A percentile compares a stretch with the other conserved stretches of the same genome.
phyloP scores from a whole-genome alignment of 2,888 invertebrate species.

The Chymomyza procnemis region DNA sequence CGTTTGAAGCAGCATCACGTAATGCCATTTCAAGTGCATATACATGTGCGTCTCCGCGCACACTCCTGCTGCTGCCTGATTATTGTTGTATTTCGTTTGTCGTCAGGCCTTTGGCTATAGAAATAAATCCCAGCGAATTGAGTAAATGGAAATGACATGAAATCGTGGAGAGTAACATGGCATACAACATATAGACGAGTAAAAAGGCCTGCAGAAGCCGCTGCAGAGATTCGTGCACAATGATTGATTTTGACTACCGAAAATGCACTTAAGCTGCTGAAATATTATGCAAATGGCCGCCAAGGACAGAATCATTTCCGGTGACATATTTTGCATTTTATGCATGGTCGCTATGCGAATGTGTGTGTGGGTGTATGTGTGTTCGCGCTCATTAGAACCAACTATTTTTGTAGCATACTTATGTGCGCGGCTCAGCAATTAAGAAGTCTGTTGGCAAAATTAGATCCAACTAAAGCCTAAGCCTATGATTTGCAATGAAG shows the following conservation, averaged over 20 bases:
- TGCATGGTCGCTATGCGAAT: constrained; percentile 10
- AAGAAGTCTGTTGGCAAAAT: background rate
- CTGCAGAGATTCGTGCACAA: constrained; percentile 15
- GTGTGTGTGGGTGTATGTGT: background rate
- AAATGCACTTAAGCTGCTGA: constrained; percentile 29
- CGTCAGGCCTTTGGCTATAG: constrained; percentile 23
- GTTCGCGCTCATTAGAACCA: constrained; percentile 18
- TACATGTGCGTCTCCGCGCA: background rate
- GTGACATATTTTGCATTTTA: constrained; percentile 2
- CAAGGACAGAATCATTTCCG: background rate
- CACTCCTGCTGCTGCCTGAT: background rate
- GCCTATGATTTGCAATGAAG: constrained; percentile 22
- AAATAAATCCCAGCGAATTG: constrained; percentile 55
- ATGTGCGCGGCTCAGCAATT: background rate
- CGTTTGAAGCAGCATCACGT: background rate
- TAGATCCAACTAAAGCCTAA: background rate
- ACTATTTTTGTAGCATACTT: constrained; percentile 16
- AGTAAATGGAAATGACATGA: constrained; percentile 43
- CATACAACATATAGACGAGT: background rate
- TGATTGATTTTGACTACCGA: constrained; percentile 28
- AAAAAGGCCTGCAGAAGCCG: background rate
- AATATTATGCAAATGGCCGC: constrained; percentile 38
- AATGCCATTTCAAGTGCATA: constrained; percentile 26
- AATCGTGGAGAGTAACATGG: constrained; percentile 11
- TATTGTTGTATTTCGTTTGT: background rate